Evolutionary conservation across 2,888 invertebrate species (phyloP), one percentile per base, ranked within the genome.

Genomic region (Tetragonula carbonaria): DNA sequence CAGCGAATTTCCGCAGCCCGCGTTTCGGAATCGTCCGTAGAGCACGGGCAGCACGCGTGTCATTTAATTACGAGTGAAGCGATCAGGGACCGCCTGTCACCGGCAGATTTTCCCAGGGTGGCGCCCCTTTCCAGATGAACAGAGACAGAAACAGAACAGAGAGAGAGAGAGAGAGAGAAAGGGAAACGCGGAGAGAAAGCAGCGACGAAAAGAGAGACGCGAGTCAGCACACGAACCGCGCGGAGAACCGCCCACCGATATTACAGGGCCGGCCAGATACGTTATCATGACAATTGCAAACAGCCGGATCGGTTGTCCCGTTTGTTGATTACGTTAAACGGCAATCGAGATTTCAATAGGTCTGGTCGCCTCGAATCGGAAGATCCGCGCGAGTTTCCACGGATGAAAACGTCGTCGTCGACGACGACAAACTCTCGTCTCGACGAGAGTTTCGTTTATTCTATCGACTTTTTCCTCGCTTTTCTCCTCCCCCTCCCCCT

Each of bases 61-160:
- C 78, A 72, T 86, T 88, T 88, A 86, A 87, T 87, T 88, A 86
- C 68, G 82, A 88, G 71, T 71, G 66, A 59, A 84, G 50, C 74
- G 77, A 78, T 86, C 75, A 79, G 80, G 55, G 78, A 74, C 70
- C 73, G 73, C 67, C 86, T 81, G 87, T 87, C 88, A 86, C 51
- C 38, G 68, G 28, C 88, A 88, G 86, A 84, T 68, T 74, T 83
- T 72, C 78, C 73, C 70, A 85, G 76, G 65, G 76, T 21, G 65
- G 59, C 76, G 14, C 67, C 21, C 28, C 45, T 51, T 38, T 75
- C 57, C 79, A 57, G 74, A 79, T 75, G 73, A 75, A 75, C 76
- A 21, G 74, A 70, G 80, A 78, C 76, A 71, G 28, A 28, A 74
- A 80, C 71, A 16, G 68, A 83, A 80, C 65, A 62, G 75, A 62